These are phyloP conservation scores for Phylloscopus trochilus DNA, from an alignment of 2,113 vertebrate genomes.

Conservation along the genomic window DNA sequence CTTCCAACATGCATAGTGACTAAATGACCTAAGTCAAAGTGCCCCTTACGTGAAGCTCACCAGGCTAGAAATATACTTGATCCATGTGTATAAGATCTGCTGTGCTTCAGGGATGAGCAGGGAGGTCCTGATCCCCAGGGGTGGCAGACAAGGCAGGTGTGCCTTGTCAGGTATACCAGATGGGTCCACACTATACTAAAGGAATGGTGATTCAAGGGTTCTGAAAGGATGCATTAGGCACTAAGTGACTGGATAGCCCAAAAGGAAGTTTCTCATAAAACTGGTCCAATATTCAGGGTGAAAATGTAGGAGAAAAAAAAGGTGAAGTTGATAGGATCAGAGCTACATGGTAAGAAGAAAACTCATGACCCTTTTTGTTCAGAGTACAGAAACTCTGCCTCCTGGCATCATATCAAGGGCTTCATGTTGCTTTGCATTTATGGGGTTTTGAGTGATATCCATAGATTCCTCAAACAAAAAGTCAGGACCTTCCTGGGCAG, in stretches of 20 bases:
- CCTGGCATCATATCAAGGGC: not conserved
- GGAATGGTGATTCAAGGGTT: not conserved
- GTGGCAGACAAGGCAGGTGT: not conserved
- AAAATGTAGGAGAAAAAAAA: rapidly evolving
- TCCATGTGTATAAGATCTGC: not conserved
- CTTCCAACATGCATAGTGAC: rapidly evolving
- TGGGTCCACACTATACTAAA: not conserved
- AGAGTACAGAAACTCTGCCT: not conserved
- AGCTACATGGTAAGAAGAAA: not conserved
- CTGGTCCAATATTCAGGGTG: not conserved
- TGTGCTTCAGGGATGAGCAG: not conserved
- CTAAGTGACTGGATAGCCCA: not conserved
- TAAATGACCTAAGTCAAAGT: not conserved
- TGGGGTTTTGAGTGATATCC: not conserved
- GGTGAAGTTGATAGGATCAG: not conserved
- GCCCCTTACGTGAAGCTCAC: not conserved
- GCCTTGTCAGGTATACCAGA: not conserved
- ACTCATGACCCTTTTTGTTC: not conserved
- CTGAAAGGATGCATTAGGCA: not conserved
- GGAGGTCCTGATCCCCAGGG: not conserved
- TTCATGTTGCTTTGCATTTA: not conserved
- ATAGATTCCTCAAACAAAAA: not conserved
- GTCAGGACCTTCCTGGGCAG: not conserved
- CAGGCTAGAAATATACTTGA: not conserved
- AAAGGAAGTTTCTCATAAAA: not conserved